Conservation (phyloP, 2,113 vertebrate species). For the Antechinus flavipes region DNA sequence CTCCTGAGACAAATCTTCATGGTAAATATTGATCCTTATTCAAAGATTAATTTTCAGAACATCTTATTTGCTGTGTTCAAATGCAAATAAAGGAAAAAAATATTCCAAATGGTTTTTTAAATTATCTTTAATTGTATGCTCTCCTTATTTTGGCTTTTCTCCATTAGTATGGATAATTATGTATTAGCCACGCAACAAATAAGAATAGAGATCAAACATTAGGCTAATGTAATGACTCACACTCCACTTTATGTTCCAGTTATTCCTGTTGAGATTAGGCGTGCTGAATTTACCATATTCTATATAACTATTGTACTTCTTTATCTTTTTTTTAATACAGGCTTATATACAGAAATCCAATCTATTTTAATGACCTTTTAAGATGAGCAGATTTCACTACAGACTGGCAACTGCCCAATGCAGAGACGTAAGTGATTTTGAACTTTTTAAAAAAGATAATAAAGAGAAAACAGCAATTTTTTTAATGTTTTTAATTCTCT, state of each 20-base stretch:
- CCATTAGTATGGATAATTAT: neutral
- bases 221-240: neutral
- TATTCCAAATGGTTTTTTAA: neutral
- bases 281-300: neutral
- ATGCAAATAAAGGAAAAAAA: conserved; percentile 12
- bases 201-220: neutral
- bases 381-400: neutral
- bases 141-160: neutral
- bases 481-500: neutral
- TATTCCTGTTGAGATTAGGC: neutral
- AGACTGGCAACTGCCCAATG: neutral
- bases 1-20: neutral
- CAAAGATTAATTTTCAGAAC: neutral
- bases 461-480: neutral
- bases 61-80: neutral
- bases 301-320: neutral
- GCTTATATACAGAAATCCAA: neutral
- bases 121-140: neutral
- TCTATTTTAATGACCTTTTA: neutral
- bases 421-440: neutral
- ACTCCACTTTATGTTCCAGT: neutral
- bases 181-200: conserved; percentile 12
- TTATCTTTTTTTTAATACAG: neutral
- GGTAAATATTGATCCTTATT: neutral
- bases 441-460: neutral